These are phyloP conservation scores for Percina caprodes DNA, from an alignment of 2,113 vertebrate genomes.

Conservation along the genomic window DNA sequence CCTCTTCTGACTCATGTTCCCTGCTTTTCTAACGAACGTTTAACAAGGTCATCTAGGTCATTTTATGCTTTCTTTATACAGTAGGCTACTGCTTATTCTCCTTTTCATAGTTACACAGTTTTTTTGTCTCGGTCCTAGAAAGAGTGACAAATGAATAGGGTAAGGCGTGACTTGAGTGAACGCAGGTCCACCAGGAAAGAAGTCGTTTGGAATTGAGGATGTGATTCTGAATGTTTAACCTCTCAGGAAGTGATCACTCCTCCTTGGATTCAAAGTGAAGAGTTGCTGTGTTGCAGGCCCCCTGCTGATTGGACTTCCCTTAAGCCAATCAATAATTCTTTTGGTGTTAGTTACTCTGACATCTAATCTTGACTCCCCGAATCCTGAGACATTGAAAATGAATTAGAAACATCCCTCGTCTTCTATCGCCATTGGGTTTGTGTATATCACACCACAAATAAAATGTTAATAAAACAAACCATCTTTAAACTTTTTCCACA, in stretches of 20 bases:
- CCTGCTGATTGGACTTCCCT: background rate
- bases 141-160: background rate
- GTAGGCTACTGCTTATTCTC: background rate
- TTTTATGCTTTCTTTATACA: background rate
- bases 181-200: background rate
- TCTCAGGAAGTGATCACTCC: background rate
- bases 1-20: background rate
- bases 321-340: background rate
- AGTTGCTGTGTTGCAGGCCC: background rate
- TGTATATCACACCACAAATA: background rate
- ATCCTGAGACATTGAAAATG: background rate
- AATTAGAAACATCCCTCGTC: background rate
- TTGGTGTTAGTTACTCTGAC: background rate
- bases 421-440: background rate
- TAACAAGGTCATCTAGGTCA: background rate
- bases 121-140: background rate
- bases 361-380: background rate
- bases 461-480: too few relatives aligned
- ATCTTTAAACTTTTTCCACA: too few relatives aligned
- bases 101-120: background rate
- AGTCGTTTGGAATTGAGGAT: background rate
- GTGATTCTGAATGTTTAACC: background rate
- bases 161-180: too few relatives aligned
- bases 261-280: background rate
- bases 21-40: background rate